phyloP scores from a whole-genome alignment of 2,797 vertebrate species.

The Cossypha polioptera region DNA sequence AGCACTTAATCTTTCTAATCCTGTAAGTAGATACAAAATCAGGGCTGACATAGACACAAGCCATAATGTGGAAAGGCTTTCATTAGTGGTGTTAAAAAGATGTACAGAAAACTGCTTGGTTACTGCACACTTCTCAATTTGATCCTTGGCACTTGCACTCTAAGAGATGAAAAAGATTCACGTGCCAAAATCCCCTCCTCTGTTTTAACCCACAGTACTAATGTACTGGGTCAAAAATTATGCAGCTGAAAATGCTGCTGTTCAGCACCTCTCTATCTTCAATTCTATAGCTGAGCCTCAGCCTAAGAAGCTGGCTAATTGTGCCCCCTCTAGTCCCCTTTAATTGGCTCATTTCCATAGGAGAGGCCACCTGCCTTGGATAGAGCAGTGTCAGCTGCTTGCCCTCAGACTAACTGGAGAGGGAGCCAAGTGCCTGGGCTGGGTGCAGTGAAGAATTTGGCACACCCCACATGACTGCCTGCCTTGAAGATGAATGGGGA shows the following conservation, averaged over 20 bases:
- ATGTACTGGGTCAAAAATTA: background rate
- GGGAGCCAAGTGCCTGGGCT: constrained; percentile 8
- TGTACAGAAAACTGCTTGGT: background rate
- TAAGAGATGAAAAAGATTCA: background rate
- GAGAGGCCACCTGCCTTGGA: constrained; percentile 16
- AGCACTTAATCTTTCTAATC: constrained; percentile 52
- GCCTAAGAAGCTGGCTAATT: background rate
- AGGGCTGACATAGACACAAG: constrained; percentile 2
- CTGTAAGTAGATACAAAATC: constrained; percentile 45
- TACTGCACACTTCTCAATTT: background rate
- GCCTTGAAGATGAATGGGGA: background rate
- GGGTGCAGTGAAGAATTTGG: background rate
- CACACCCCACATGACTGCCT: rapidly evolving
- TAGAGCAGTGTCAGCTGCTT: constrained; percentile 24
- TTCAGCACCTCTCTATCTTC: background rate
- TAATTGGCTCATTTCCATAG: constrained; percentile 57
- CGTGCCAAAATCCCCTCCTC: background rate
- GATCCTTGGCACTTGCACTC: background rate
- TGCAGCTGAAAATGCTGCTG: constrained; percentile 7
- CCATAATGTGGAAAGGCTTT: constrained; percentile 8
- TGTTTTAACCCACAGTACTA: background rate
- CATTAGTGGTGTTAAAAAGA: constrained; percentile 12
- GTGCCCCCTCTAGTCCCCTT: background rate
- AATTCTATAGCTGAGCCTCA: background rate
- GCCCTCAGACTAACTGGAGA: constrained; percentile 32